Conservation (phyloP, 2,888 invertebrate species). For the Yponomeuta cagnagella region DNA sequence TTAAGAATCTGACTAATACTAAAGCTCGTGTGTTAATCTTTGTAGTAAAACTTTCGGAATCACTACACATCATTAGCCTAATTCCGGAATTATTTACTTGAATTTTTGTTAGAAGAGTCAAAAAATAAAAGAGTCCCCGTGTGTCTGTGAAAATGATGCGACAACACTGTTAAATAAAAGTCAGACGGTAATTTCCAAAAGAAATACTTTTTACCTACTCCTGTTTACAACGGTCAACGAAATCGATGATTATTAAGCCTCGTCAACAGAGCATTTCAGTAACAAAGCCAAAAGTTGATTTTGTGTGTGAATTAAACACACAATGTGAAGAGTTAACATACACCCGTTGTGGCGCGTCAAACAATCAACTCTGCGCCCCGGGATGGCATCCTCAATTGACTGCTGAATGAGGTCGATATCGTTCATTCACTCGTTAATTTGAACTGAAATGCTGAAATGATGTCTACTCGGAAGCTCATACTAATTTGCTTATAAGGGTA, state of each 20-base stretch:
- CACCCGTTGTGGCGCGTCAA: background rate
- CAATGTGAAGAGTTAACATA: slow-evolving; percentile 1
- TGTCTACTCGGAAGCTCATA: background rate
- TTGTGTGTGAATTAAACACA: background rate
- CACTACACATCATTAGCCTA: too few relatives aligned
- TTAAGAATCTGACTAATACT: too few relatives aligned
- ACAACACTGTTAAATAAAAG: too few relatives aligned
- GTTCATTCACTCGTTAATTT: slow-evolving; percentile 12
- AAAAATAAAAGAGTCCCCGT: too few relatives aligned
- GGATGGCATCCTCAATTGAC: slow-evolving; percentile 4
- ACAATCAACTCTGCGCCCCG: background rate
- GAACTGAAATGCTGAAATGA: background rate
- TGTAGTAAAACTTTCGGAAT: too few relatives aligned
- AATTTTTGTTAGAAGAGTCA: too few relatives aligned
- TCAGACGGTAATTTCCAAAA: background rate
- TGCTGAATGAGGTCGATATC: slow-evolving; percentile 12
- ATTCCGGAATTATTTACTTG: too few relatives aligned
- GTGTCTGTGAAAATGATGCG: too few relatives aligned
- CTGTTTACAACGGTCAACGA: background rate
- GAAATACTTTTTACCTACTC: background rate
- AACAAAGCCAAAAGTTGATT: background rate
- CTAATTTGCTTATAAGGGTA: background rate
- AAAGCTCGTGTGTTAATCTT: too few relatives aligned
- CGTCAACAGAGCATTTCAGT: background rate
- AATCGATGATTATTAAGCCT: background rate